Base-by-base conservation (phyloP, 2,113 vertebrate genomes). In the Perccottus glenii region DNA sequence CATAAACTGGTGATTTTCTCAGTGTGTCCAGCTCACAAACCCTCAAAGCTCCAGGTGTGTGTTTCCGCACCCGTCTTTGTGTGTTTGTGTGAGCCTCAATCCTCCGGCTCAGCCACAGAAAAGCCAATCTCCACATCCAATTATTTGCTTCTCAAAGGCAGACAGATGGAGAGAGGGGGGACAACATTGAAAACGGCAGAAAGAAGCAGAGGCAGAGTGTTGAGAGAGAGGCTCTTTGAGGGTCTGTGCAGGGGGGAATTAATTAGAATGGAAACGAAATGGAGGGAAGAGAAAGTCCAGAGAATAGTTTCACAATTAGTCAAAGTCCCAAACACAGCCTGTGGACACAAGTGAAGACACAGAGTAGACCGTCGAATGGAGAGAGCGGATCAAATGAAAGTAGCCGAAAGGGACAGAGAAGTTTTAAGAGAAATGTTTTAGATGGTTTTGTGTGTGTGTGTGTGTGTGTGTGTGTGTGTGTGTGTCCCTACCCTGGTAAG, bases 91-190 rank as follows among this genome's bases (percentile, higher is more conserved):
- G 68, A 73, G 81, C 48, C 40, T 70, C 77, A 78, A 68, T 89
- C 81, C 71, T 83, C 70, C 11, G 61, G 80, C 81, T 82, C 78
- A 75, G 77, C 75, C 78, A 81, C 74, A 73, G 72, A 84, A 62
- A 86, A 88, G 81, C 83, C 80, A 87, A 83, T 81, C 86, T 87
- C 82, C 82, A 85, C 79, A 75, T 83, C 86, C 84, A 91, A 87
- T 90, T 88, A 88, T 89, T 87, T 87, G 77, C 83, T 85, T 88
- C 89, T 87, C 84, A 87, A 85, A 89, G 82, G 75, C 79, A 82
- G 89, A 85, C 86, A 84, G 85, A 89, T 80, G 84, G 89, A 82
- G 85, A 62, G 67, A 77, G 73, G 6, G 35, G 73, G 50, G 0
- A 19, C 58, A 64, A 74, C 44, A 70, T 59, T 35, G 71, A 60